Percentiles rank a stretch among this genome's conserved stretches.
Conservation (phyloP, 2,113 vertebrate genomes). For the Xyliphius kryptos region DNA sequence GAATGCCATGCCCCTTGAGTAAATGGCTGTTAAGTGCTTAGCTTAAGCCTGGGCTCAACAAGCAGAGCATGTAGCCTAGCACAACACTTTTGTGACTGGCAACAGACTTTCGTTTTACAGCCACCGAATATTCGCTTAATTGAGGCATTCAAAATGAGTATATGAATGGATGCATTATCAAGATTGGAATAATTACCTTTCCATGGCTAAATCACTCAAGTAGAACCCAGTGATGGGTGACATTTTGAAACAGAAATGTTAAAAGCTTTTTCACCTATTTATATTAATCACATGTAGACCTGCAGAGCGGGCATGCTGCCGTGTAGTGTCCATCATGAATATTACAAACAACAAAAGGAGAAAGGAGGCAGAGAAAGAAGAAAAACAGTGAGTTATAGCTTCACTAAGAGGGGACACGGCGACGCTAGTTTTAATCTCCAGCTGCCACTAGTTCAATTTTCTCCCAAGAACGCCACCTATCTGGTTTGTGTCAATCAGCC, state of each 20-base stretch:
- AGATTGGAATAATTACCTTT: constrained; percentile 46
- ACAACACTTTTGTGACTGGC: constrained; percentile 33
- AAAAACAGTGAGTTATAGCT: constrained; percentile 17
- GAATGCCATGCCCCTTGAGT: constrained; percentile 28
- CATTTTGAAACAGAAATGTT: constrained; percentile 47
- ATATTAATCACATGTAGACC: constrained; percentile 36
- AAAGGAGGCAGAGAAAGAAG: constrained; percentile 12
- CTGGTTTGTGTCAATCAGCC: constrained; percentile 50
- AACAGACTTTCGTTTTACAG: constrained; percentile 40
- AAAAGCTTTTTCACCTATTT: constrained; percentile 49
- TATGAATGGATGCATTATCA: constrained; percentile 44
- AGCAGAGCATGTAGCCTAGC: constrained; percentile 26
- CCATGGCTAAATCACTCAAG: constrained; percentile 44
- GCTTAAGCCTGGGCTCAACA: constrained; percentile 26
- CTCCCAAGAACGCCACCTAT: constrained; percentile 38
- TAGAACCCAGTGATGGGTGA: constrained; percentile 41
- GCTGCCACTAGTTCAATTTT: constrained; percentile 41
- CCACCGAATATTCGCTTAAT: constrained; percentile 44
- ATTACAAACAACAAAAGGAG: constrained; percentile 31
- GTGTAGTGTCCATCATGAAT: constrained; percentile 35
- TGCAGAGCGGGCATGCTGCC: constrained; percentile 18
- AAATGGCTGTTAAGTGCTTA: constrained; percentile 37
- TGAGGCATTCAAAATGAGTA: constrained; percentile 40
- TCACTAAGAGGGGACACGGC: constrained; percentile 29
- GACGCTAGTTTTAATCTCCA: constrained; percentile 37